These are phyloP conservation scores for Dermatemys mawii DNA, from an alignment of 2,113 vertebrate species.

Conservation along the genomic window DNA sequence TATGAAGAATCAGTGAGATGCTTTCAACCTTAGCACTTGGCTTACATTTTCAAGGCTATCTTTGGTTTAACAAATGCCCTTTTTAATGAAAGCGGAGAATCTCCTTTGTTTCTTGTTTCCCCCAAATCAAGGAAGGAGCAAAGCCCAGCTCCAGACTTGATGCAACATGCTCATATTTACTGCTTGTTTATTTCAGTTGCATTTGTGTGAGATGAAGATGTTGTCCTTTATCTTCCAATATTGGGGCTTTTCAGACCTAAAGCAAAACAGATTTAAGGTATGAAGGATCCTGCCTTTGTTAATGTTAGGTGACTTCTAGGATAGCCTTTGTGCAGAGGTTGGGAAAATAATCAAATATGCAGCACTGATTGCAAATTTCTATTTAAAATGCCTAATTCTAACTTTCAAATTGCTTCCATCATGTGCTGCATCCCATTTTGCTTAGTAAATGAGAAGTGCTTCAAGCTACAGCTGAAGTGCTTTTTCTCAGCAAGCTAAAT, in stretches of 20 bases:
- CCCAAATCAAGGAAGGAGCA: not conserved
- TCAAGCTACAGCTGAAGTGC: slow-evolving; percentile 66
- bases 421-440: slow-evolving; percentile 70
- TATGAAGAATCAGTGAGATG: not conserved
- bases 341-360: slow-evolving; percentile 6
- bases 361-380: slow-evolving; percentile 44
- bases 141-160: not conserved
- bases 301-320: not conserved
- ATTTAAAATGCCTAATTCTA: slow-evolving; percentile 58
- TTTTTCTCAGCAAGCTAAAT: slow-evolving; percentile 73
- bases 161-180: not conserved
- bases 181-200: not conserved
- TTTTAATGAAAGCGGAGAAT: not conserved
- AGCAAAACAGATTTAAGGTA: not conserved
- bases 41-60: not conserved
- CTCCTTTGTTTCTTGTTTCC: not conserved
- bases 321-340: not conserved
- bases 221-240: not conserved
- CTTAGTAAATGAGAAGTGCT: slow-evolving; percentile 73
- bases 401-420: slow-evolving; percentile 53
- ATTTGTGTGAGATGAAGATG: not conserved
- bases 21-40: not conserved
- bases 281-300: not conserved
- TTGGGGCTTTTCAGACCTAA: not conserved
- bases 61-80: not conserved